Evolutionary conservation across 2,888 invertebrate species (phyloP).

Genomic region (Ennomos fuscantarius): DNA sequence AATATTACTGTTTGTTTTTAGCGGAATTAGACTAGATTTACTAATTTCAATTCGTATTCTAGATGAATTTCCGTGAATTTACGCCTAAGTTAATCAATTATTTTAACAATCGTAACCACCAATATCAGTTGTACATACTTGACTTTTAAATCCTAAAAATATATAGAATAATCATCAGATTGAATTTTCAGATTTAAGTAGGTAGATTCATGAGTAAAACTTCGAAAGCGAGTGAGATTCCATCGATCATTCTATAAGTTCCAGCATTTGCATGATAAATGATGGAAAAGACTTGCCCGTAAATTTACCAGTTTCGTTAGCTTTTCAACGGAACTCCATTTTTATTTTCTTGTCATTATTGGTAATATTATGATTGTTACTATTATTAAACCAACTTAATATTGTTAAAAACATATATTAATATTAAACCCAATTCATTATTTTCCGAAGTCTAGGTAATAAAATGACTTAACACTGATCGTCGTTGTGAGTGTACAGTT

Average conservation of each 20-base stretch:
- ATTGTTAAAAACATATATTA: no score
- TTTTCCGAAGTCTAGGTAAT: neutral
- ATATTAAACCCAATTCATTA: no score
- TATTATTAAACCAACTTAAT: no score
- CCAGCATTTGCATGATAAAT: conserved; percentile 50
- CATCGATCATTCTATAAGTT: conserved; percentile 50
- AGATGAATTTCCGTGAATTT: no score
- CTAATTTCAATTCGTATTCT: no score
- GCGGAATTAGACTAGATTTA: no score
- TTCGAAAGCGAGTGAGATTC: conserved; percentile 39
- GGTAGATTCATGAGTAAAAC: conserved; percentile 44
- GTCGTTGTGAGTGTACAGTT: conserved; percentile 17
- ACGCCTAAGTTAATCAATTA: no score
- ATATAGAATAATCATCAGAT: conserved; percentile 13
- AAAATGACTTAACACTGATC: conserved; percentile 8
- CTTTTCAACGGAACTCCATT: conserved; percentile 30
- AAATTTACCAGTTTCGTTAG: conserved; percentile 39
- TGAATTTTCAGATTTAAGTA: conserved; percentile 39
- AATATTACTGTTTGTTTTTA: no score
- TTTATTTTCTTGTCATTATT: conserved; percentile 4
- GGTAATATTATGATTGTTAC: conserved; percentile 8
- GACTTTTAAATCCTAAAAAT: neutral
- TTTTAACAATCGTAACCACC: no score
- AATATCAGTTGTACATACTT: no score
- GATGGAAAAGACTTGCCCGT: conserved; percentile 41